phyloP scores from a whole-genome alignment of 2,113 vertebrate species.

The Meleagris gallopavo region DNA sequence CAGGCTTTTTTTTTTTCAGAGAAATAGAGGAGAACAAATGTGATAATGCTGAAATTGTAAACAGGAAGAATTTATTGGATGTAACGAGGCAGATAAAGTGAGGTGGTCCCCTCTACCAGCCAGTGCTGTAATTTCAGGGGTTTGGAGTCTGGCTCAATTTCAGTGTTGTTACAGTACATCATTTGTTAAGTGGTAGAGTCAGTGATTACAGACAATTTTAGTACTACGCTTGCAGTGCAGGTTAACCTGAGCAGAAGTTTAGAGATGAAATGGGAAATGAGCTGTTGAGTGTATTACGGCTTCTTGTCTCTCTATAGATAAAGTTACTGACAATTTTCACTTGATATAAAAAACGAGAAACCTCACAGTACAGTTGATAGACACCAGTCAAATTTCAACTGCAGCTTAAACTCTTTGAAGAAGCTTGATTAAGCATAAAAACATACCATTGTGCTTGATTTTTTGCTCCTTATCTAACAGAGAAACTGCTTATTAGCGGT shows the following conservation, averaged over 20 bases:
- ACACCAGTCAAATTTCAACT: neutral
- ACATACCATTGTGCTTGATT: neutral
- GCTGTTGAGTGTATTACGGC: neutral
- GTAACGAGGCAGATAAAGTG: conserved; percentile 6
- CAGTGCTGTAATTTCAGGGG: neutral
- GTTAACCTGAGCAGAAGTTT: neutral
- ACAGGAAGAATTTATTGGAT: conserved; percentile 33
- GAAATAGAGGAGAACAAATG: neutral
- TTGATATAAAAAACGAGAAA: neutral
- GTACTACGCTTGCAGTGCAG: neutral
- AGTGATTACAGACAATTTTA: neutral
- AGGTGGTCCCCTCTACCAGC: neutral
- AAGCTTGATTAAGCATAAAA: neutral
- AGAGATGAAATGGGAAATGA: neutral
- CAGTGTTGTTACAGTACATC: neutral
- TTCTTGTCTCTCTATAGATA: neutral
- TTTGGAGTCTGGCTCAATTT: neutral
- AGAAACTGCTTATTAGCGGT: neutral
- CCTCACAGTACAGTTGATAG: neutral
- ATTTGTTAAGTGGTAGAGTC: neutral
- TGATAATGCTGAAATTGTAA: neutral
- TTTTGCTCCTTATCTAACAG: neutral
- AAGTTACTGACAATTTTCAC: neutral
- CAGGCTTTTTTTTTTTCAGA: neutral
- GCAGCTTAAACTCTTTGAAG: neutral